phyloP scores from a whole-genome alignment of 2,888 invertebrate genomes.

The Dynastes maya region DNA sequence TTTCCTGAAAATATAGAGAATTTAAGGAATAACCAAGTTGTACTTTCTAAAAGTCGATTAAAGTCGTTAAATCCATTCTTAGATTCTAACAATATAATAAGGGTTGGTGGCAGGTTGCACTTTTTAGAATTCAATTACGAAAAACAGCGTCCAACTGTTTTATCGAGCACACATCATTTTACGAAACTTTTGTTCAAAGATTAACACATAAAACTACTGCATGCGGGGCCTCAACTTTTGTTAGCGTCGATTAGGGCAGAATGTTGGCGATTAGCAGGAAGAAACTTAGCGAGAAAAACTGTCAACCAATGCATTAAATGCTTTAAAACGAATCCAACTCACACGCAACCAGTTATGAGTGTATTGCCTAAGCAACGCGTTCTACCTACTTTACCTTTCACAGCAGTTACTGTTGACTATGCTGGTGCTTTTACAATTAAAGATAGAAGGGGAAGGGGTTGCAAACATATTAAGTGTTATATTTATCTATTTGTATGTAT shows the following conservation, averaged over 20 bases:
- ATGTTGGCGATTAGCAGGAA: slow-evolving; percentile 55
- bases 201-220: background rate
- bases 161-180: background rate
- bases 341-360: slow-evolving; percentile 53
- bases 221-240: slow-evolving; percentile 44
- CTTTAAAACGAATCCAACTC: slow-evolving; percentile 29
- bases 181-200: background rate
- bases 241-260: slow-evolving; percentile 38
- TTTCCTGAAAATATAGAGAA: too few species aligned
- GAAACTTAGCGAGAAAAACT: slow-evolving; percentile 49
- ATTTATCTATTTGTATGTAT: slow-evolving; percentile 56
- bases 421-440: slow-evolving; percentile 20
- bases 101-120: too few species aligned
- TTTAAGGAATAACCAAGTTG: too few species aligned
- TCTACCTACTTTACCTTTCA: slow-evolving; percentile 40
- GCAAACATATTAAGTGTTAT: slow-evolving; percentile 53
- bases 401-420: slow-evolving; percentile 38
- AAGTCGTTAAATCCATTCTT: too few species aligned
- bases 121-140: too few species aligned
- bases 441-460: slow-evolving; percentile 32
- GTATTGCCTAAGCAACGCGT: slow-evolving; percentile 52
- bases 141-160: background rate
- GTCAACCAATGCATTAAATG: slow-evolving; percentile 52
- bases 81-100: too few species aligned
- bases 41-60: too few species aligned